Evolutionary conservation across 1,140 invertebrate species (phyloP).

Genomic region (Popillia japonica): DNA sequence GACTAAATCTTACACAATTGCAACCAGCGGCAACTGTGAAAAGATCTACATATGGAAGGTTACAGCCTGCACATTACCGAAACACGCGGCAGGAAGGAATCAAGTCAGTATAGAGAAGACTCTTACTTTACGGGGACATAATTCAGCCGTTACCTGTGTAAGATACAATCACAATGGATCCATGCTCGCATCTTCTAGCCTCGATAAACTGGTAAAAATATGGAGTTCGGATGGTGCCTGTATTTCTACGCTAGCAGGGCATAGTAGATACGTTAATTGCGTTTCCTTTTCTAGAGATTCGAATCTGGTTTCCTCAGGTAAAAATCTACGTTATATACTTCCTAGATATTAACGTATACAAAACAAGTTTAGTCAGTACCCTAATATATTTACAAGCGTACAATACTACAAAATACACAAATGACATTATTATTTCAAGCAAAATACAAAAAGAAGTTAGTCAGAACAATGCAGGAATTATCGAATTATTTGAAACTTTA

Average conservation of each 20-base stretch:
- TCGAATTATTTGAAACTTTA: too few relatives aligned
- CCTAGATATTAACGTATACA: too few relatives aligned
- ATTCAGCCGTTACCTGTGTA: slow-evolving; percentile 69
- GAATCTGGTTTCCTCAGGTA: slow-evolving; percentile 71
- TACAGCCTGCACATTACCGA: slow-evolving; percentile 54
- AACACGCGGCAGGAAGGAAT: slow-evolving; percentile 48
- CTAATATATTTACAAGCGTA: too few relatives aligned
- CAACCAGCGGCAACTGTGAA: slow-evolving; percentile 77
- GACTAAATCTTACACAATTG: slow-evolving; percentile 66
- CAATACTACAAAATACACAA: too few relatives aligned
- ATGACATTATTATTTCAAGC: too few relatives aligned
- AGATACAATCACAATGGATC: slow-evolving; percentile 68
- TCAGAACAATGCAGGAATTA: too few relatives aligned
- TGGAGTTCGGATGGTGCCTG: slow-evolving; percentile 69
- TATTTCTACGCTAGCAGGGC: slow-evolving; percentile 64
- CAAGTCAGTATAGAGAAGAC: slow-evolving; percentile 50
- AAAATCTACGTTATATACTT: slow-evolving; percentile 36
- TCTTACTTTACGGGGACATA: slow-evolving; percentile 57
- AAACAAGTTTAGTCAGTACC: too few relatives aligned
- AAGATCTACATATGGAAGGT: slow-evolving; percentile 79
- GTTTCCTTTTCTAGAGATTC: slow-evolving; percentile 74
- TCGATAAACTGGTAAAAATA: slow-evolving; percentile 75
- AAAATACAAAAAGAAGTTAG: too few relatives aligned
- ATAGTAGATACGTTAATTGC: slow-evolving; percentile 76
- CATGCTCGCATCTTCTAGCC: slow-evolving; percentile 70